These are phyloP conservation scores for Smithornis capensis DNA, from an alignment of 2,113 vertebrate species.

Conservation along the genomic window DNA sequence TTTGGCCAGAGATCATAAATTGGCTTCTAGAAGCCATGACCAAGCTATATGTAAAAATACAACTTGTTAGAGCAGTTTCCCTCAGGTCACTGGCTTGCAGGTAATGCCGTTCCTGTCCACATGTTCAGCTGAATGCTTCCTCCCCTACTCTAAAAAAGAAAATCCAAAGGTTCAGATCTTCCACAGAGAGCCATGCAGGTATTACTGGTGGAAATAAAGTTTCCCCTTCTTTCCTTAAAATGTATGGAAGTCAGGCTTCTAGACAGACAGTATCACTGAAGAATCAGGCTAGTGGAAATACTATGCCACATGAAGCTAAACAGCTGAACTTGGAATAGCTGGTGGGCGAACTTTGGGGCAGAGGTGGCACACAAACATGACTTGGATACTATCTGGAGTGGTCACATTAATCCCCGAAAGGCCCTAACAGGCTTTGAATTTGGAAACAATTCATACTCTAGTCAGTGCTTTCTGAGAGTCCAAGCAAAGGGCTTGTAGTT, in stretches of 20 bases:
- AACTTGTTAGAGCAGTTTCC: neutral
- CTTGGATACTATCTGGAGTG: neutral
- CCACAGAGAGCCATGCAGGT: neutral
- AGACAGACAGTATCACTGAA: neutral
- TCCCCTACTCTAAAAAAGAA: neutral
- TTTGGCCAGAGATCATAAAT: neutral
- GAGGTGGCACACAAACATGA: neutral
- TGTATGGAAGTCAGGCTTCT: neutral
- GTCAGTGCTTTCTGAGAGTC: neutral
- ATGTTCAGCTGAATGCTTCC: rapidly evolving
- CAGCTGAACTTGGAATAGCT: neutral
- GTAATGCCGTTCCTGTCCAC: neutral
- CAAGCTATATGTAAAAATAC: neutral
- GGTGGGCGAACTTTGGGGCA: neutral
- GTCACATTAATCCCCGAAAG: neutral
- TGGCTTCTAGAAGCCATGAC: neutral
- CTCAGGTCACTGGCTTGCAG: neutral
- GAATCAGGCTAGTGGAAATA: neutral
- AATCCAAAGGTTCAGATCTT: neutral
- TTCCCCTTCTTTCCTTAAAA: neutral
- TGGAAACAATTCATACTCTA: neutral
- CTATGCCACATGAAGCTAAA: neutral
- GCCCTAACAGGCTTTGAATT: neutral
- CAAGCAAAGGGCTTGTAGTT: neutral
- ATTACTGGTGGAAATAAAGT: neutral